These are phyloP conservation scores for Orchesellides sinensis DNA, from an alignment of 2,888 invertebrate genomes.

Conservation along the genomic window DNA sequence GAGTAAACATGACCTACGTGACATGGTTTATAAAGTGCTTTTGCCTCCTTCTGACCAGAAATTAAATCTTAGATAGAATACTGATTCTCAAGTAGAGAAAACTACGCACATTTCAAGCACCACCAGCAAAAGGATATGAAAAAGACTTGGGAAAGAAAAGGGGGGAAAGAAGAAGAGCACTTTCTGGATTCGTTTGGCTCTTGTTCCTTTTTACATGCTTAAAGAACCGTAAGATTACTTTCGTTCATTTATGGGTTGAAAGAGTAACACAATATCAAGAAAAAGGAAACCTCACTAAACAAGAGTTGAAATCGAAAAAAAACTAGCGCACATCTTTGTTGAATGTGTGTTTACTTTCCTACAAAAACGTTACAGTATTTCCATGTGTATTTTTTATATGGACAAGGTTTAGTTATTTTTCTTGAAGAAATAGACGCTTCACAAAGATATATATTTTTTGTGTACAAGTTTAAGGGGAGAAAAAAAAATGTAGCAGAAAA, in stretches of 20 bases:
- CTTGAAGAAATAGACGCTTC: constrained; percentile 38
- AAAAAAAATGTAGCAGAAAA: no score
- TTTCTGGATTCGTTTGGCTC: constrained; percentile 32
- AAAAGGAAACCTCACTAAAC: constrained; percentile 16
- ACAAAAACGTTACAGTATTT: no score
- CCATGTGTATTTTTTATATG: no score
- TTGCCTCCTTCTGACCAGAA: constrained; percentile 63
- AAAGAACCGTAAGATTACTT: constrained; percentile 61
- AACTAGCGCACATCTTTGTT: constrained; percentile 8
- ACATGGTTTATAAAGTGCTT: constrained; percentile 65
- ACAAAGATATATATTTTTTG: constrained; percentile 27
- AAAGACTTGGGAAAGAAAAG: constrained; percentile 18
- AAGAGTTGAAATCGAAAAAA: constrained; percentile 14
- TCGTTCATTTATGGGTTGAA: constrained; percentile 49
- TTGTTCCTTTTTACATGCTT: constrained; percentile 63
- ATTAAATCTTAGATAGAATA: constrained; percentile 71
- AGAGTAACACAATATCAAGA: constrained; percentile 27
- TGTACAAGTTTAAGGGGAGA: neutral
- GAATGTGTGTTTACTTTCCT: neutral
- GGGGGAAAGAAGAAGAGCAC: constrained; percentile 11
- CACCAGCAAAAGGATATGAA: constrained; percentile 7
- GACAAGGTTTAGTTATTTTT: neutral
- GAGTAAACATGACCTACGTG: constrained; percentile 72
- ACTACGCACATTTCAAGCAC: constrained; percentile 16
- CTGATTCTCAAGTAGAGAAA: constrained; percentile 51